Percentiles rank a stretch among this genome's conserved stretches.
These are phyloP conservation scores for Drosophila neocordata DNA, from an alignment of 1,140 invertebrate genomes.

Conservation along the genomic window DNA sequence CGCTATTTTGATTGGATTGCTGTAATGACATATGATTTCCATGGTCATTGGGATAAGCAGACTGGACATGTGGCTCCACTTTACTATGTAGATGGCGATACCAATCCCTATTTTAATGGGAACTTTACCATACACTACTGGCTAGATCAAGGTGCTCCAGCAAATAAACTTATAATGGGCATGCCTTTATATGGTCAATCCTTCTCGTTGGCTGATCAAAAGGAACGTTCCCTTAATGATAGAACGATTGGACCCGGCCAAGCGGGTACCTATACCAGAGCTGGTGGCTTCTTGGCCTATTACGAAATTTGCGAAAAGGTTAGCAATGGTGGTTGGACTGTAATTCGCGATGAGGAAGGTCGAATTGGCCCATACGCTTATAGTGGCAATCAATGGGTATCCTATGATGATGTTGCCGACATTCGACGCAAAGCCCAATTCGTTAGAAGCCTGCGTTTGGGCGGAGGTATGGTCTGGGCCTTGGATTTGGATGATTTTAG, in stretches of 20 bases:
- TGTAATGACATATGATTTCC: constrained; percentile 95
- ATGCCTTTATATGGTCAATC: constrained; percentile 93
- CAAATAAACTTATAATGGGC: constrained; percentile 90
- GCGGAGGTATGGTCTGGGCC: constrained; percentile 92
- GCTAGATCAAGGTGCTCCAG: constrained; percentile 89
- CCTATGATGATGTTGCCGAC: constrained; percentile 90
- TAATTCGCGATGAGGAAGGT: constrained; percentile 86
- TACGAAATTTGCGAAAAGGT: constrained; percentile 90
- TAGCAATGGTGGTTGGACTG: constrained; percentile 86
- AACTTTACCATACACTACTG: constrained; percentile 93
- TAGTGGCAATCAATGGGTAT: constrained; percentile 91
- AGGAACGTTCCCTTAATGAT: constrained; percentile 87
- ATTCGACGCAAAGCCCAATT: constrained; percentile 85
- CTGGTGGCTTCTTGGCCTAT: constrained; percentile 92
- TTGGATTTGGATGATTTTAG: constrained; percentile 90
- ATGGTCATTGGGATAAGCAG: constrained; percentile 95
- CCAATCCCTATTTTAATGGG: constrained; percentile 90
- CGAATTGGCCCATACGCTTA: constrained; percentile 89
- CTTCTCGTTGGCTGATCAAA: constrained; percentile 87
- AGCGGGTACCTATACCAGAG: constrained; percentile 90
- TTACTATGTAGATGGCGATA: constrained; percentile 89
- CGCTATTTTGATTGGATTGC: constrained; percentile 93
- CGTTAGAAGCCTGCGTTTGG: constrained; percentile 85
- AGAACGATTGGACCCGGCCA: constrained; percentile 89
- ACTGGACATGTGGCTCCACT: constrained; percentile 94